Conservation (phyloP, 92 coral and sea anemone species). For the Montipora capitata region DNA sequence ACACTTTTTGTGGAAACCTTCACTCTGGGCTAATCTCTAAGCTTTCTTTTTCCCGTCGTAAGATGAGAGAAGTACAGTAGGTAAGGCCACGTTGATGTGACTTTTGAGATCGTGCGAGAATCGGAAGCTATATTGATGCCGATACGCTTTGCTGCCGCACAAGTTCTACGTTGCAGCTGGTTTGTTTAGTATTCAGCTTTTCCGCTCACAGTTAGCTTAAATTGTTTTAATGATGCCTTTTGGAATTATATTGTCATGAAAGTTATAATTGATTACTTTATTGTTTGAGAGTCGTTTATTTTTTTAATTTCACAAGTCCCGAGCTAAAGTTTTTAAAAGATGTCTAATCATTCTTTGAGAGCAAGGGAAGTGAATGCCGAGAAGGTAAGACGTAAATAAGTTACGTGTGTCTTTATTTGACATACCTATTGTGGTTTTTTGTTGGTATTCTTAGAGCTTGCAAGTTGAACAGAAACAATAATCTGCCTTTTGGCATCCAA, state of each 20-base stretch:
- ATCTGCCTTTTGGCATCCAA: too few relatives aligned
- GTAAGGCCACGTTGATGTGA: neutral
- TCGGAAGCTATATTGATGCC: neutral
- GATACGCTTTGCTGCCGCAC: constrained; percentile 18
- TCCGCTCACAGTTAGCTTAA: neutral
- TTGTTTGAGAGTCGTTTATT: neutral
- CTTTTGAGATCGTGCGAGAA: neutral
- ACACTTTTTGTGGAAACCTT: neutral
- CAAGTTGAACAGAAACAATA: too few relatives aligned
- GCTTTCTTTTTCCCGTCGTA: neutral
- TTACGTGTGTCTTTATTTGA: neutral
- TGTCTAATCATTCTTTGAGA: constrained; percentile 57
- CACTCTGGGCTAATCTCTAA: neutral
- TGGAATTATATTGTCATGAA: neutral
- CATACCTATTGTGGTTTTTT: too few relatives aligned
- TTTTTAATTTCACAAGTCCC: constrained; percentile 5
- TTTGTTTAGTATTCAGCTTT: constrained; percentile 12
- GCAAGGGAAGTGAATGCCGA: constrained; percentile 66
- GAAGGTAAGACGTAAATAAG: constrained; percentile 45
- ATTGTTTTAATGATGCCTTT: neutral
- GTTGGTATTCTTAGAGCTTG: neutral
- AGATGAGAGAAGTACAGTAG: neutral
- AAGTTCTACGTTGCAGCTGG: constrained; percentile 29
- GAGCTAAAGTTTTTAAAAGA: neutral
- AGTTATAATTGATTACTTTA: constrained; percentile 5